Percentiles rank a stretch among this genome's conserved stretches.
phyloP scores from a whole-genome alignment of 2,797 vertebrate genomes.

The Eupleurogrammus muticus region DNA sequence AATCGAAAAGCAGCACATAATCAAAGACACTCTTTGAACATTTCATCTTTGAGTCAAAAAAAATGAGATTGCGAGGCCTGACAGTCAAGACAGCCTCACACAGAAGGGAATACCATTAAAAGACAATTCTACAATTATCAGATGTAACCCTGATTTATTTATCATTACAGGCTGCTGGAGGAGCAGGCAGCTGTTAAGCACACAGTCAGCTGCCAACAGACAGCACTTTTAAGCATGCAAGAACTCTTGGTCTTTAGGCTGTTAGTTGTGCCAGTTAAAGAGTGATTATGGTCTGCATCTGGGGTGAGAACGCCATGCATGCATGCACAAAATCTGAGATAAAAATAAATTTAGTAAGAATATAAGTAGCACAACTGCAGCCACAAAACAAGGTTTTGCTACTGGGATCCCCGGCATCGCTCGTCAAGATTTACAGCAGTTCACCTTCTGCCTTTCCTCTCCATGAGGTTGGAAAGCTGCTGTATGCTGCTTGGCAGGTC shows the following conservation, averaged over 20 bases:
- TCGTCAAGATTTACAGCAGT: conserved; percentile 47
- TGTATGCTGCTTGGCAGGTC: conserved; percentile 66
- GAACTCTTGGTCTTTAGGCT: conserved; percentile 51
- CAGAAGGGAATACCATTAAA: conserved; percentile 83
- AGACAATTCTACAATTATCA: conserved; percentile 80
- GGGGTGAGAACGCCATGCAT: conserved; percentile 25
- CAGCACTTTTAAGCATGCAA: conserved; percentile 26
- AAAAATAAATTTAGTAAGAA: conserved; percentile 33
- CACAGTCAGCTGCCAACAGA: conserved; percentile 50
- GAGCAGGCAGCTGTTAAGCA: conserved; percentile 56
- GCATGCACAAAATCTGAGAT: conserved; percentile 47
- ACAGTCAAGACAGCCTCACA: conserved; percentile 74
- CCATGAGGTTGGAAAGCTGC: conserved; percentile 60
- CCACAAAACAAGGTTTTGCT: conserved; percentile 24
- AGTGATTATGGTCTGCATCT: conserved; percentile 56
- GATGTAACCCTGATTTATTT: conserved; percentile 78
- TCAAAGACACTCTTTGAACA: conserved; percentile 81
- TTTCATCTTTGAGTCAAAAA: conserved; percentile 79
- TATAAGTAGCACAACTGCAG: conserved; percentile 51
- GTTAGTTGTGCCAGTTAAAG: conserved; percentile 61
- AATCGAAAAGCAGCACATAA: conserved; percentile 74
- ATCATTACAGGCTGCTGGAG: conserved; percentile 74
- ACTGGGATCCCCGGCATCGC: conserved; percentile 31
- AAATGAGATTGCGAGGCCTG: conserved; percentile 77
- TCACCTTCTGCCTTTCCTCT: conserved; percentile 58